phyloP scores from a whole-genome alignment of 64 coral and sea anemone species.

The Acropora tenuis region DNA sequence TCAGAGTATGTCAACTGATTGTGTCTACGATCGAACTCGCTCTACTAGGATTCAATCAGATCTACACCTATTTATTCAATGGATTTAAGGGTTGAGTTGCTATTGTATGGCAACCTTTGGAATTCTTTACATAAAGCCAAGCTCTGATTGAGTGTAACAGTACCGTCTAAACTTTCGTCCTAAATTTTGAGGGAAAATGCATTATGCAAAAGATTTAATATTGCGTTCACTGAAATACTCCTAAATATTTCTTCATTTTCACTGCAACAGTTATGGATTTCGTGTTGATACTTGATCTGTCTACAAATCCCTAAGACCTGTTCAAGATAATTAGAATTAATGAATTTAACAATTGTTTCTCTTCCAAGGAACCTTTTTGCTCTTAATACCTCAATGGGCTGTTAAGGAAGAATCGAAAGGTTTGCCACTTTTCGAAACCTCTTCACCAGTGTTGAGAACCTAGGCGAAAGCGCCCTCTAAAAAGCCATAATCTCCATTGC shows the following conservation, averaged over 20 bases:
- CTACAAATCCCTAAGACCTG: conserved; percentile 29
- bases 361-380: too few relatives aligned
- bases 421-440: not conserved
- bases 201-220: not conserved
- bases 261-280: not conserved
- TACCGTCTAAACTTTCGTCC: not conserved
- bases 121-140: not conserved
- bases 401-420: not conserved
- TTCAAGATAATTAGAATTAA: conserved; percentile 35
- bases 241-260: not conserved
- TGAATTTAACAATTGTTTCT: conserved; percentile 22
- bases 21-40: not conserved
- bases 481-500: too few relatives aligned
- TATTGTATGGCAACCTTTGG: not conserved
- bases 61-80: not conserved
- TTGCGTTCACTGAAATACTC: not conserved
- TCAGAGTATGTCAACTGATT: not conserved
- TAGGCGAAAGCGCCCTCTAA: not conserved
- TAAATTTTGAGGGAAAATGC: not conserved
- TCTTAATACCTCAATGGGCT: not conserved
- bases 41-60: not conserved
- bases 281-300: conserved; percentile 12
- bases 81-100: conserved; percentile 12
- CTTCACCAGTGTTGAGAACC: not conserved
- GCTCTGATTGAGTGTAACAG: not conserved